Percentiles rank a stretch among this genome's conserved stretches.
phyloP scores from a whole-genome alignment of 2,113 vertebrate genomes.

The Dipodomys spectabilis region DNA sequence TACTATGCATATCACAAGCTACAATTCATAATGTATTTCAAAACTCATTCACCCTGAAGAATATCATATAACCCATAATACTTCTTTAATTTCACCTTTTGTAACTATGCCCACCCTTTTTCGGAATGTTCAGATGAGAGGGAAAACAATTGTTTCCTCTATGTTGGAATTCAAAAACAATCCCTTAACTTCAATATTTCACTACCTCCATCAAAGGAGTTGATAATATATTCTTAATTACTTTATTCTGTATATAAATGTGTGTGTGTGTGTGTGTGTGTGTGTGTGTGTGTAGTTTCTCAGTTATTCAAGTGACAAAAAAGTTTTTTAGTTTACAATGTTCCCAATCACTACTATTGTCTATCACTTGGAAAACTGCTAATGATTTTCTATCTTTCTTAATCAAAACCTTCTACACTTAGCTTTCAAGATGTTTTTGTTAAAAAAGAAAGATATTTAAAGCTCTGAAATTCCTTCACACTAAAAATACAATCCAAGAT shows the following conservation, averaged over 20 bases:
- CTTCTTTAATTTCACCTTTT: background rate
- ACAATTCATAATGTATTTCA: background rate
- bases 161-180: no score
- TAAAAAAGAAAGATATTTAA: background rate
- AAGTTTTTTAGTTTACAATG: background rate
- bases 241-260: background rate
- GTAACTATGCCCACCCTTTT: background rate
- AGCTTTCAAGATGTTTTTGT: background rate
- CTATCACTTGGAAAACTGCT: background rate
- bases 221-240: background rate
- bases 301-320: background rate
- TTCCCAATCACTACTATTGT: background rate
- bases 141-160: no score
- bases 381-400: background rate
- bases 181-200: no score
- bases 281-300: background rate
- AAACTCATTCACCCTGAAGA: background rate
- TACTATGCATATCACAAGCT: background rate
- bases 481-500: background rate
- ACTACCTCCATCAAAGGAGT: background rate
- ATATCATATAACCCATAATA: background rate
- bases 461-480: background rate
- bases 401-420: background rate
- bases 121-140: background rate
- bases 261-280: background rate